These are phyloP conservation scores for Caenorhabditis drosophilae DNA, from an alignment of 2,888 invertebrate genomes.

Conservation along the genomic window DNA sequence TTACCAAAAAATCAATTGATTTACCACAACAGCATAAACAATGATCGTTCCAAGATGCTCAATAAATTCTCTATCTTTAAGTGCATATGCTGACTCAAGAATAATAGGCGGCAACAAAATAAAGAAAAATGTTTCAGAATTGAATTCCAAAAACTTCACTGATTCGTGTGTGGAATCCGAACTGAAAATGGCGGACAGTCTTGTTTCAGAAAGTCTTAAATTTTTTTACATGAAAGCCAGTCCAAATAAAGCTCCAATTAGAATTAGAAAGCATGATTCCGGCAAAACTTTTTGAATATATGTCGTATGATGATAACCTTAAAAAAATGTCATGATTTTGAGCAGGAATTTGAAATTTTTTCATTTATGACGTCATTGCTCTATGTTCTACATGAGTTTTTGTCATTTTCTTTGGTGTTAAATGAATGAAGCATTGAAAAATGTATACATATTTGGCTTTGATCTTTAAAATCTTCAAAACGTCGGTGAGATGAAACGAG, in stretches of 20 bases:
- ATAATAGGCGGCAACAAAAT: slow-evolving; percentile 73
- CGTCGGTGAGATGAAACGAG: slow-evolving; percentile 26
- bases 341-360: slow-evolving; percentile 10
- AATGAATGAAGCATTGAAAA: too few relatives aligned
- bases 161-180: slow-evolving; percentile 47
- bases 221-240: slow-evolving; percentile 70
- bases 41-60: slow-evolving; percentile 74
- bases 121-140: slow-evolving; percentile 72
- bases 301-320: slow-evolving; percentile 61
- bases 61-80: slow-evolving; percentile 73
- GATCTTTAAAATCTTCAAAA: too few relatives aligned
- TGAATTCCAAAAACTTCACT: slow-evolving; percentile 69
- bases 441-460: too few relatives aligned
- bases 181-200: slow-evolving; percentile 19
- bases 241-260: slow-evolving; percentile 72
- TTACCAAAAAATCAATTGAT: slow-evolving; percentile 37
- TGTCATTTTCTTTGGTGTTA: too few relatives aligned
- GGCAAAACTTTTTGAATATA: slow-evolving; percentile 53
- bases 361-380: background rate
- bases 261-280: slow-evolving; percentile 72
- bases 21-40: slow-evolving; percentile 74
- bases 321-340: slow-evolving; percentile 26
- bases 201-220: background rate
- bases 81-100: slow-evolving; percentile 74
- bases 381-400: too few relatives aligned